Evolutionary conservation across 2,113 vertebrate species (phyloP), one percentile per base, ranked within the genome.

Genomic region (Sitta europaea): DNA sequence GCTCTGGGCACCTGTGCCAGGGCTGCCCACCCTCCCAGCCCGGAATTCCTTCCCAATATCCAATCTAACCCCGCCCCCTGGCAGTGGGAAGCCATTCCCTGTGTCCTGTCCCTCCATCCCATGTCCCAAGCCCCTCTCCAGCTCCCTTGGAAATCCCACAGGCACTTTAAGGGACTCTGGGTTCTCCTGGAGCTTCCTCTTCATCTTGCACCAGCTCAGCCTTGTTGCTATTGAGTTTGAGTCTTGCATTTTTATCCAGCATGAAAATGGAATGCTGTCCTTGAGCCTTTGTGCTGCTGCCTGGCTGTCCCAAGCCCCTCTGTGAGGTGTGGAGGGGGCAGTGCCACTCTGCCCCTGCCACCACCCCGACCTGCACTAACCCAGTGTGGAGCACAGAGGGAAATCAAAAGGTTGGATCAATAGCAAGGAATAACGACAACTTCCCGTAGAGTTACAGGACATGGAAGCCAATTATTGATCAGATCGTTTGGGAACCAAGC

Each of bases 121-220:
- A 15, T 43, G 43, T 28, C 31, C 50, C 66, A 4, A 29, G 12
- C 2, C 11, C 20, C 54, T 61, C 47, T 59, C 3, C 61, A 74
- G 61, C 33, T 45, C 59, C 54, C 29, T 25, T n/a, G n/a, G 38
- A 40, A 28, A 10, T n/a, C 38, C 38, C 31, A 35, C 5, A 25
- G 28, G 38, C 58, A 3, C 22, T 43, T 9, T 0, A 6, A 31
- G n/a, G 5, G 20, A 28, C 40, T 62, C 48, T 40, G 3, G 40
- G 74, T 0, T 33, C 43, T 50, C 58, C 58, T 50, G 67, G 75
- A 43, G 9, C 9, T 29, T 50, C 24, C 38, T 59, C 23, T 40
- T 25, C 28, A 12, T n/a, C 1, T 2, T 25, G 24, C 11, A 11
- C 9, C 68, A 51, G 38, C 79, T 48, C 1, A 0, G 4, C 14